Evolutionary conservation across 2,888 invertebrate species (phyloP), one percentile per base, ranked within the genome.

Genomic region (Sarcophaga caerulescens): DNA sequence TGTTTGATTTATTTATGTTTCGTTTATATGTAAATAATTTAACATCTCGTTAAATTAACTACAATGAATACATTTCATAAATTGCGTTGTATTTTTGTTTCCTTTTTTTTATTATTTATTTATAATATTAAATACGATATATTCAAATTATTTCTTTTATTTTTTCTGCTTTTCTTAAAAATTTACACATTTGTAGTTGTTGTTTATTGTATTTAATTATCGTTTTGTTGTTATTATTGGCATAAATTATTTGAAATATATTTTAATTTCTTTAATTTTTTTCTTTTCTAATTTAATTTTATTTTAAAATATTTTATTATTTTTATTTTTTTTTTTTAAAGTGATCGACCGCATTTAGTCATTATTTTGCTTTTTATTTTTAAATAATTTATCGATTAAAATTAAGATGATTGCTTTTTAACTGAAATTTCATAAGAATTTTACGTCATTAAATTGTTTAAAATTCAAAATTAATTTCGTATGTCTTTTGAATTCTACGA

Each of bases 301-400:
- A 35, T 59, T 35, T 71, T 19, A 68, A 71, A 52, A 52, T 17
- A 52, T 25, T 52, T 59, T 6, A 23, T 23, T 69, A 8, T 3
- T 45, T 19, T n/a, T n/a, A n/a, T 71, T 35, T 52, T 1, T 57
- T n/a, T 35, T n/a, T 69, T 47, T 12, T 45, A 19, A 81, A 62
- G 69, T 69, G 47, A 73, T n/a, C 25, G 52, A 68, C 68, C 74
- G 52, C 12, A 52, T 52, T 52, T 17, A 4, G 52, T 81, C n/a
- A 12, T 57, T 35, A 35, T 44, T 63, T 12, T 47, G 44, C 4
- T 47, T 47, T 63, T 75, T n/a, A n/a, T n/a, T 60, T 44, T 62
- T 63, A 60, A 68, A 75, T 69, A 62, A 68, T 66, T 65, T 74
- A 75, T 75, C 47, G 21, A 57, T 69, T 69, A 69, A 68, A 52